Percentiles rank a stretch among this genome's conserved stretches.
phyloP scores from a whole-genome alignment of 2,113 vertebrate species.

The Chauna torquata region DNA sequence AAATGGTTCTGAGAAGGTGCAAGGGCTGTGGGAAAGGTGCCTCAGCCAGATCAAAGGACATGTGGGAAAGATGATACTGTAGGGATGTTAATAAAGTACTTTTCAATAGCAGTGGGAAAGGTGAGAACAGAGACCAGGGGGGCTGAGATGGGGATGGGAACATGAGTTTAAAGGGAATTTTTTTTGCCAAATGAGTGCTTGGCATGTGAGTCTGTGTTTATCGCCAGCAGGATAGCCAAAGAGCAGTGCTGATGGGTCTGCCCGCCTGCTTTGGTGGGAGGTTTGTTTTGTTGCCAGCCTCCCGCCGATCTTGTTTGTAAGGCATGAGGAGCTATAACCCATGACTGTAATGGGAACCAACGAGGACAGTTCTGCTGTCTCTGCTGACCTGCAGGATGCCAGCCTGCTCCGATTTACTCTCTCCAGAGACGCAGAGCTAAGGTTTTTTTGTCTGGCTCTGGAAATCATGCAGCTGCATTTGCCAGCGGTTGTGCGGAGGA shows the following conservation, averaged over 20 bases:
- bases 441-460: background rate
- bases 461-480: background rate
- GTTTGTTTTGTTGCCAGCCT: background rate
- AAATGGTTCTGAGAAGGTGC: background rate
- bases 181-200: background rate
- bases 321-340: background rate
- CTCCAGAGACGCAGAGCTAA: background rate
- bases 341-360: background rate
- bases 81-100: background rate
- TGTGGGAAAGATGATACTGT: background rate
- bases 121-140: background rate
- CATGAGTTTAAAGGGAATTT: background rate
- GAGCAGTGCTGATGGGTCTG: background rate
- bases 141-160: background rate
- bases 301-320: background rate
- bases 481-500: background rate
- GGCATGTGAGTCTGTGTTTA: background rate
- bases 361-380: background rate
- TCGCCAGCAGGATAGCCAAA: background rate
- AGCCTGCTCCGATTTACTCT: background rate
- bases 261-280: background rate
- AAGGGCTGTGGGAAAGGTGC: background rate
- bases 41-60: slow-evolving; percentile 2
- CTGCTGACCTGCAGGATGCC: background rate
- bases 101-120: background rate